Evolutionary conservation across 1,140 invertebrate genomes (phyloP).

Genomic region (Drosophila paulistorum): DNA sequence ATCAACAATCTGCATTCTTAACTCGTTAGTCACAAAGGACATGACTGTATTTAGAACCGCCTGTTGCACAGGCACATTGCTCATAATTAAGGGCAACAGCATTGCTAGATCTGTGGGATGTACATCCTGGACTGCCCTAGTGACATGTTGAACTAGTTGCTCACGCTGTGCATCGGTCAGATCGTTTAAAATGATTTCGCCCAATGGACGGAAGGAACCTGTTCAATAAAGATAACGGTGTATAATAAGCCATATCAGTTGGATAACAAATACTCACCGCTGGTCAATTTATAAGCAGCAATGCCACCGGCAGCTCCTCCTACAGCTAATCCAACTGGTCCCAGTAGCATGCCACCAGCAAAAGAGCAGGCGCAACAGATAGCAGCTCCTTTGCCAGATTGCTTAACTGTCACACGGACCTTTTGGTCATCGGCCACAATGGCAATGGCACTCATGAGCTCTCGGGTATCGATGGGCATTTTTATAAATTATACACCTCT

Average conservation of each 20-base stretch:
- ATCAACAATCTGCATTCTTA: slow-evolving; percentile 74
- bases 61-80: slow-evolving; percentile 65
- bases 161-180: slow-evolving; percentile 69
- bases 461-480: slow-evolving; percentile 77
- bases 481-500: slow-evolving; percentile 14
- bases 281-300: slow-evolving; percentile 73
- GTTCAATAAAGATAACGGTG: background rate
- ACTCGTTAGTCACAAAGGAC: slow-evolving; percentile 70
- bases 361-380: slow-evolving; percentile 77
- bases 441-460: slow-evolving; percentile 74
- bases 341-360: slow-evolving; percentile 69
- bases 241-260: background rate
- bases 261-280: slow-evolving; percentile 45
- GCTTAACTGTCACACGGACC: slow-evolving; percentile 70
- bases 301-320: slow-evolving; percentile 76
- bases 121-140: slow-evolving; percentile 61
- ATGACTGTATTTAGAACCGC: slow-evolving; percentile 68
- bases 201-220: slow-evolving; percentile 71
- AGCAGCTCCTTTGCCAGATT: slow-evolving; percentile 73
- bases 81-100: slow-evolving; percentile 65
- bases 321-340: slow-evolving; percentile 72
- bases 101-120: slow-evolving; percentile 68
- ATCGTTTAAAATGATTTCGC: slow-evolving; percentile 75
- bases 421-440: slow-evolving; percentile 72
- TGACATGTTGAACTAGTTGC: slow-evolving; percentile 67